A percentile compares a stretch with the other conserved stretches of the same genome.
Evolutionary conservation across 2,797 vertebrate genomes (phyloP).

Genomic region (Catostomus latipinnis): DNA sequence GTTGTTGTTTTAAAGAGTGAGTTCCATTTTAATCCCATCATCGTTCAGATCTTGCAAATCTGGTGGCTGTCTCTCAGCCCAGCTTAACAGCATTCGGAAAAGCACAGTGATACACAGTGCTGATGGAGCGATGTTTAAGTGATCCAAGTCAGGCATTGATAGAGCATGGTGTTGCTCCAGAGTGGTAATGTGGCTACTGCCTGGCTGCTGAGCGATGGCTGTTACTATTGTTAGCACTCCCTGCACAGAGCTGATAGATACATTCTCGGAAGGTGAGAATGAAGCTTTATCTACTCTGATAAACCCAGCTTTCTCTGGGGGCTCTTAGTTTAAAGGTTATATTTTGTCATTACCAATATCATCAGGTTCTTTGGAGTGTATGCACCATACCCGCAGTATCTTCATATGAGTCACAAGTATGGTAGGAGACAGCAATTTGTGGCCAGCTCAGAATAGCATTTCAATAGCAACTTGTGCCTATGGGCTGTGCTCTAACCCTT

Average conservation of each 20-base stretch:
- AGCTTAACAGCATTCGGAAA: background rate
- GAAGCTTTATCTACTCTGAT: constrained; percentile 56
- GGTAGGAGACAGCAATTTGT: constrained; percentile 40
- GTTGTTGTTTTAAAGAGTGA: constrained; percentile 24
- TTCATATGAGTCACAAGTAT: constrained; percentile 43
- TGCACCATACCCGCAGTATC: constrained; percentile 52
- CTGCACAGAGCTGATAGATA: constrained; percentile 42
- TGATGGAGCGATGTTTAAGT: constrained; percentile 7
- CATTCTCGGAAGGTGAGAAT: constrained; percentile 41
- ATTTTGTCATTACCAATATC: constrained; percentile 41
- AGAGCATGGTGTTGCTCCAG: background rate
- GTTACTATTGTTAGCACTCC: constrained; percentile 30
- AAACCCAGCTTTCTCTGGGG: constrained; percentile 48
- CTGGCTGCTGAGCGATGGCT: constrained; percentile 29
- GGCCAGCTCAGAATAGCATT: constrained; percentile 54
- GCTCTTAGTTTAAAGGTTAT: constrained; percentile 57
- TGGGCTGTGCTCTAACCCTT: constrained; percentile 47
- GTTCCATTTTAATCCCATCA: background rate
- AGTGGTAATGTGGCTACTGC: constrained; percentile 26
- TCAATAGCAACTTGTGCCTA: constrained; percentile 57
- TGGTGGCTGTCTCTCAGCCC: background rate
- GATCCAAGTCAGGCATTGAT: constrained; percentile 24
- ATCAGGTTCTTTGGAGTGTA: constrained; percentile 42
- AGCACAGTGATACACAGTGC: background rate
- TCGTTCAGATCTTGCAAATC: constrained; percentile 28